phyloP scores from a whole-genome alignment of 2,888 invertebrate genomes.

The Mesoligia furuncula region DNA sequence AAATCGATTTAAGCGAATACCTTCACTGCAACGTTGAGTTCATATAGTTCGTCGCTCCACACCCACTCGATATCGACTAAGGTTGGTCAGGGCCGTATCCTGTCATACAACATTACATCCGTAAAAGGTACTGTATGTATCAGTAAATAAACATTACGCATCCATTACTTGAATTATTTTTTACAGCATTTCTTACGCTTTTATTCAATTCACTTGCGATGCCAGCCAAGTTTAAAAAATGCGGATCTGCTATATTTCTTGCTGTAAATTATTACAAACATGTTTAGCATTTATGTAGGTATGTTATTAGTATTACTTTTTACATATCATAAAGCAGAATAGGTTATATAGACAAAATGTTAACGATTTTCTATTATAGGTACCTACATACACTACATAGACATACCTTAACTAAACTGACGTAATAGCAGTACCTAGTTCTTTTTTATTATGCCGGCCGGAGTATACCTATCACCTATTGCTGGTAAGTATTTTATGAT shows the following conservation, averaged over 20 bases:
- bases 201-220: constrained; percentile 25
- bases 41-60: constrained; percentile 62
- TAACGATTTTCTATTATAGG: not conserved
- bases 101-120: constrained; percentile 63
- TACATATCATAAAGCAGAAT: not conserved
- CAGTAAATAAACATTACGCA: constrained; percentile 63
- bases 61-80: constrained; percentile 70
- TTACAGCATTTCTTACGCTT: constrained; percentile 29
- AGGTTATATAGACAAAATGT: constrained; percentile 24
- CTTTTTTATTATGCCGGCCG: not conserved
- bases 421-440: not conserved
- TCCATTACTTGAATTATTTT: constrained; percentile 33
- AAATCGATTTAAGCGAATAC: constrained; percentile 51
- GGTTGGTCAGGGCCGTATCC: constrained; percentile 73
- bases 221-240: constrained; percentile 2
- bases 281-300: not conserved
- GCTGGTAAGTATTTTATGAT: not conserved
- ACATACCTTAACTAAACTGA: constrained; percentile 2
- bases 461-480: not conserved
- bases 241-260: constrained; percentile 16
- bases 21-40: constrained; percentile 57
- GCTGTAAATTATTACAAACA: constrained; percentile 10
- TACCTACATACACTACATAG: not conserved
- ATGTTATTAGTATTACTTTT: constrained; percentile 2
- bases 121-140: constrained; percentile 58